Evolutionary conservation across 1,140 invertebrate species (phyloP), one percentile per base, ranked within the genome.

Genomic region (Hypothenemus hampei): DNA sequence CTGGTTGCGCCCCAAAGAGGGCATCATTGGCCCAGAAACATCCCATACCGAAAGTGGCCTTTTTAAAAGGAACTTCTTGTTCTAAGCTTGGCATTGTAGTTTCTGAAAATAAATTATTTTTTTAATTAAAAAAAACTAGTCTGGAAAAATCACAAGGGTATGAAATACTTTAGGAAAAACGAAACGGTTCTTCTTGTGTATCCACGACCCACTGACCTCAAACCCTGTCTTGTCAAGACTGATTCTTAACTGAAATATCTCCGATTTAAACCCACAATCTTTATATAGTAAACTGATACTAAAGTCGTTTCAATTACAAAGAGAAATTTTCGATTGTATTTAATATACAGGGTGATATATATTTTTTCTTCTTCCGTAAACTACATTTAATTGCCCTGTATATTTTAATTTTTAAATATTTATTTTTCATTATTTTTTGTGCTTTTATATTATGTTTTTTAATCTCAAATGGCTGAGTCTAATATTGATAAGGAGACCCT

Each of bases 11-110:
- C 2, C 93, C 94, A 73, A 93, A 97, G 39, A 91, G 74, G 0
- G 89, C 87, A 69, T 97, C 94, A 15, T 89, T 87, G n/a, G 88
- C 89, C 93, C 93, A 97, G 72, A 98, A 98, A 72, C 94, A 97
- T 35, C 91, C 91, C 90, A 97, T 92, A 4, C 89, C 92, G 71
- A 97, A 93, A 1, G 91, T 94, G 1, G 93, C 93, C 46, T 72
- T 72, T 46, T 63, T 62, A 49, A 64, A 70, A 10, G 68, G 63
- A 7, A 67, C 48, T 48, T 70, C 67, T 49, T 71, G 66, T 36
- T 62, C 35, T 35, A 69, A 46, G 18, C 54, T 59, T 4, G 68
- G 64, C 69, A 71, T 71, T 50, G 55, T 19, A 10, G 24, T 29
- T 44, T 35, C 57, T 59, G 50, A 35, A 48, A 13, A 36, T 2